phyloP scores from a whole-genome alignment of 2,113 vertebrate genomes.

The Brachyhypopomus occidentalis region DNA sequence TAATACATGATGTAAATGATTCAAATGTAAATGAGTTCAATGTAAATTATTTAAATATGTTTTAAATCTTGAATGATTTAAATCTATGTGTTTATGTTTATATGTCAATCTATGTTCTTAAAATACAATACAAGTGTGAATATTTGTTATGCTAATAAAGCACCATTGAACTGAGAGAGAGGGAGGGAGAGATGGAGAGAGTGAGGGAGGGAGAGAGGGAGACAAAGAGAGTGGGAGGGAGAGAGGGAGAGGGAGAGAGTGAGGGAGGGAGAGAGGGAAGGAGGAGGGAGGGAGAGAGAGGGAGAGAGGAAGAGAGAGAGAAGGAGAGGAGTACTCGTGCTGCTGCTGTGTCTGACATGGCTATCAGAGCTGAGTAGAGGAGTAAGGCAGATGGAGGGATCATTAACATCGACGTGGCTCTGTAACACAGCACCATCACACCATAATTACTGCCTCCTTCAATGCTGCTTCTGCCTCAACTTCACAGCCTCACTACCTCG shows the following conservation, averaged over 20 bases:
- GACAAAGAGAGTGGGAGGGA: too few relatives aligned
- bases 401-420: slow-evolving; percentile 57
- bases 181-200: background rate
- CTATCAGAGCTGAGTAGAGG: background rate
- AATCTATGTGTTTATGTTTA: too few relatives aligned
- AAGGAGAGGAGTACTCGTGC: background rate
- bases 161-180: background rate
- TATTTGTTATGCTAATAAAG: too few relatives aligned
- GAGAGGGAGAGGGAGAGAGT: background rate
- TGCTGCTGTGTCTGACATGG: too few relatives aligned
- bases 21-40: too few relatives aligned
- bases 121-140: too few relatives aligned
- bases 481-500: slow-evolving; percentile 15
- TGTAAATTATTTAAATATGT: too few relatives aligned
- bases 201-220: background rate
- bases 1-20: too few relatives aligned
- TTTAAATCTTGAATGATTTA: too few relatives aligned
- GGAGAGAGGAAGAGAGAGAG: background rate
- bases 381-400: slow-evolving; percentile 25
- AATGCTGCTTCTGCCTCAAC: slow-evolving; percentile 41
- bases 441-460: slow-evolving; percentile 53
- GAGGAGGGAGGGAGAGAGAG: background rate
- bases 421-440: slow-evolving; percentile 56
- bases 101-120: too few relatives aligned
- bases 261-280: background rate